Evolutionary conservation across 37 sponge, comb jelly and placozoan species (phyloP).

Genomic region (Haliclona indistincta): DNA sequence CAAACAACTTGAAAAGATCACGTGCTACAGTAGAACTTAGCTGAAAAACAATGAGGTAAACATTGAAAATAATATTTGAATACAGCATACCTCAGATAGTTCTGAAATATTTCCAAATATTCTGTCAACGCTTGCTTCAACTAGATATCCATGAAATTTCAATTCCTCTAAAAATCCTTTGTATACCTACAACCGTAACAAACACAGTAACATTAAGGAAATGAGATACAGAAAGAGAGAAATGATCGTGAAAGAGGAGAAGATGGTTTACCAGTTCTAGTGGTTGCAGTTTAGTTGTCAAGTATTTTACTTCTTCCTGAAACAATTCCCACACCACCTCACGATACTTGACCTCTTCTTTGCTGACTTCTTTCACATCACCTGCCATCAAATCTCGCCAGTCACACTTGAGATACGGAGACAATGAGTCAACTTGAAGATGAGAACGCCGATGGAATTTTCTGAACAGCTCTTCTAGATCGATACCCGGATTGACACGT

Average conservation of each 20-base stretch:
- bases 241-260: neutral
- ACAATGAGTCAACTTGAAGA: too few species aligned
- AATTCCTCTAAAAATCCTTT: conserved; percentile 51
- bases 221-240: conserved; percentile 7
- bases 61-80: neutral
- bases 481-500: too few species aligned
- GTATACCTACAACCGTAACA: conserved; percentile 28
- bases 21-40: conserved; percentile 22
- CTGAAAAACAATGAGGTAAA: conserved; percentile 14
- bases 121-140: conserved; percentile 34
- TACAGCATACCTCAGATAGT: conserved; percentile 27
- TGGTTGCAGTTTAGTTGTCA: conserved; percentile 35
- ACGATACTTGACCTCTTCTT: conserved; percentile 18
- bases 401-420: too few species aligned
- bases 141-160: conserved; percentile 40
- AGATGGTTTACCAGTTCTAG: conserved; percentile 19
- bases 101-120: conserved; percentile 62
- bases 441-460: too few species aligned
- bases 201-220: neutral
- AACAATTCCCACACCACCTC: conserved; percentile 64
- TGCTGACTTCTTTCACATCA: too few species aligned
- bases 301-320: conserved; percentile 46
- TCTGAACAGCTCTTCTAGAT: too few species aligned
- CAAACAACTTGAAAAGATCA: conserved; percentile 46
- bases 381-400: too few species aligned